Base-by-base conservation (phyloP, 2,888 invertebrate genomes). In the Leucozona laternaria region DNA sequence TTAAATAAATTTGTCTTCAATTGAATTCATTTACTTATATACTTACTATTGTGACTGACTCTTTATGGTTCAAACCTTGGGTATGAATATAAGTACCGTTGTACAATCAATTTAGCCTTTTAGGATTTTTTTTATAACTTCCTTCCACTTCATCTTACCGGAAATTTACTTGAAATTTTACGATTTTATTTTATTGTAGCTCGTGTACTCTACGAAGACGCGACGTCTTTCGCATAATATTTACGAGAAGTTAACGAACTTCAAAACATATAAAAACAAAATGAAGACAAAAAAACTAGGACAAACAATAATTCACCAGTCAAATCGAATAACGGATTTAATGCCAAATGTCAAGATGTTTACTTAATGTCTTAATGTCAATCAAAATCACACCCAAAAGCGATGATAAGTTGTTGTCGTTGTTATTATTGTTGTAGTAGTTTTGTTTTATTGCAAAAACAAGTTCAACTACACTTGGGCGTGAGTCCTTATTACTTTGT, bases 341-440 rank as follows among this genome's bases (percentile, higher is more conserved):
- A 55, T 71, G 57, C 71, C 84, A 84, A 79, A 80, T 70, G 77
- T 81, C 77, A 81, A 80, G 80, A 85, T 81, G 77, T 77, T 34
- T 45, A 68, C 53, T 68, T 53, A 68, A 68, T 53, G 68, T 68
- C 76, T 84, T 72, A 77, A 60, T 77, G 80, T 58, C 85, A 85
- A 55, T 80, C 84, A 80, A 73, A 43, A 37, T 25, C 60, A 71
- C 79, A 57, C 78, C 53, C 66, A 17, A 66, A 53, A 70, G 79
- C 70, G 48, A 62, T 53, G 68, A 75, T 70, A 37, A 72, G 66
- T 75, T 73, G 68, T 53, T 50, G 48, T 50, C n/a, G n/a, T 22
- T 10, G 37, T 58, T 58, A 5, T 17, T 13, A 20, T 10, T 34
- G 13, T 20, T 58, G 60, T 48, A 31, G 31, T 31, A 31, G 31